These are phyloP conservation scores for Drosophila tripunctata DNA, from an alignment of 2,888 invertebrate genomes.

Conservation along the genomic window DNA sequence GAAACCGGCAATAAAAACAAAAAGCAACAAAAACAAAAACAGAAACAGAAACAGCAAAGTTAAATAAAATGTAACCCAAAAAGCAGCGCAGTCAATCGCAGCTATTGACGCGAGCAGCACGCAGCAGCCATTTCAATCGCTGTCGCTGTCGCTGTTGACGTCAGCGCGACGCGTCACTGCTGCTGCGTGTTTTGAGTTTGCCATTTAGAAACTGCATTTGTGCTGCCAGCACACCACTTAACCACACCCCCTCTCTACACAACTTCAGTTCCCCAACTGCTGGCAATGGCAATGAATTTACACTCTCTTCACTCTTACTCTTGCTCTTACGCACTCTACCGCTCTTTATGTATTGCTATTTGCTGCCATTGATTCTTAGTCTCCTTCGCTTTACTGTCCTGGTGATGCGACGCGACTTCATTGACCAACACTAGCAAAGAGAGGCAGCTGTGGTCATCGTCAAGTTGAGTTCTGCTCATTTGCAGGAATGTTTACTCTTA, in stretches of 20 bases:
- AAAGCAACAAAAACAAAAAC: background rate
- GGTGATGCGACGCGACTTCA: too few species aligned
- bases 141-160: conserved; percentile 13
- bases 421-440: too few species aligned
- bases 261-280: too few species aligned
- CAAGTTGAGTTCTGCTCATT: too few species aligned
- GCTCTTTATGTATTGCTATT: too few species aligned
- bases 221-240: background rate
- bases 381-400: too few species aligned
- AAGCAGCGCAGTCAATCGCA: conserved; percentile 23
- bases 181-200: conserved; percentile 44
- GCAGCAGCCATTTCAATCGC: conserved; percentile 42
- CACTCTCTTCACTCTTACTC: too few species aligned
- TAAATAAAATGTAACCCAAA: conserved; percentile 39
- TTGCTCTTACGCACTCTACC: background rate
- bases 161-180: background rate
- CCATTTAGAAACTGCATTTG: conserved; percentile 62
- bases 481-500: too few species aligned
- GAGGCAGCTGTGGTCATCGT: too few species aligned
- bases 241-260: too few species aligned
- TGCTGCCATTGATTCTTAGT: too few species aligned
- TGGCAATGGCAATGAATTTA: conserved; percentile 58
- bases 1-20: conserved; percentile 58
- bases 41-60: background rate
- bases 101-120: conserved; percentile 5